phyloP scores from a whole-genome alignment of 2,888 invertebrate species.

The Zeuzera pyrina region DNA sequence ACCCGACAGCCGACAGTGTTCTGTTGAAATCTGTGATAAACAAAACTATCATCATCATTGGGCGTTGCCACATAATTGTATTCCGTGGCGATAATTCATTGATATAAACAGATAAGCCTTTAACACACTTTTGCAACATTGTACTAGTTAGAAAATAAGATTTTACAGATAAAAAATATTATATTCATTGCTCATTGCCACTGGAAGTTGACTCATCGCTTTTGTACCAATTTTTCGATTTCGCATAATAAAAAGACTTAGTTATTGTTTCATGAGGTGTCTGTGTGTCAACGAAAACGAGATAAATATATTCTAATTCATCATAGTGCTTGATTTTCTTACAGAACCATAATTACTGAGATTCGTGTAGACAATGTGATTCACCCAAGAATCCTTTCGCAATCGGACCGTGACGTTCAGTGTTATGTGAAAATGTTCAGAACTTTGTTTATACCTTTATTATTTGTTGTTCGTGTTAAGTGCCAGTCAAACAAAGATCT shows the following conservation, averaged over 20 bases:
- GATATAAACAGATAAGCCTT: slow-evolving; percentile 51
- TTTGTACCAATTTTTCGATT: no score
- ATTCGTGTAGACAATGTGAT: slow-evolving; percentile 10
- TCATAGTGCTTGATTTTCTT: slow-evolving; percentile 16
- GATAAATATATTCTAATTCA: slow-evolving; percentile 33
- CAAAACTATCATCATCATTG: slow-evolving; percentile 40
- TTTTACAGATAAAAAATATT: slow-evolving; percentile 20
- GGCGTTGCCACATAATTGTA: slow-evolving; percentile 50
- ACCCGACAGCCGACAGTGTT: no score
- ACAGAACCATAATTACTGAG: background rate
- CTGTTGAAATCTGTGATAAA: no score
- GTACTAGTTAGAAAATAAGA: slow-evolving; percentile 43
- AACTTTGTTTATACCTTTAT: slow-evolving; percentile 24
- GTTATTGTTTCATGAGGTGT: slow-evolving; percentile 16
- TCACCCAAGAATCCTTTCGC: slow-evolving; percentile 9
- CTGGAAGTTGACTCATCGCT: no score
- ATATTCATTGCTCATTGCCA: no score
- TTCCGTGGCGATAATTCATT: slow-evolving; percentile 47
- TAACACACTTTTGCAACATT: slow-evolving; percentile 27
- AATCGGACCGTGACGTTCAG: slow-evolving; percentile 17
- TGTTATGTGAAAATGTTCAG: slow-evolving; percentile 43
- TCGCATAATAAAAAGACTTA: no score
- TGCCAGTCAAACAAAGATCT: slow-evolving; percentile 61
- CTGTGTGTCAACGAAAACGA: slow-evolving; percentile 1
- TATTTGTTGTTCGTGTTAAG: slow-evolving; percentile 26